A percentile compares a stretch with the other conserved stretches of the same genome.
These are phyloP conservation scores for Lipotes vexillifer DNA, from an alignment of 2,113 vertebrate species.

Conservation along the genomic window DNA sequence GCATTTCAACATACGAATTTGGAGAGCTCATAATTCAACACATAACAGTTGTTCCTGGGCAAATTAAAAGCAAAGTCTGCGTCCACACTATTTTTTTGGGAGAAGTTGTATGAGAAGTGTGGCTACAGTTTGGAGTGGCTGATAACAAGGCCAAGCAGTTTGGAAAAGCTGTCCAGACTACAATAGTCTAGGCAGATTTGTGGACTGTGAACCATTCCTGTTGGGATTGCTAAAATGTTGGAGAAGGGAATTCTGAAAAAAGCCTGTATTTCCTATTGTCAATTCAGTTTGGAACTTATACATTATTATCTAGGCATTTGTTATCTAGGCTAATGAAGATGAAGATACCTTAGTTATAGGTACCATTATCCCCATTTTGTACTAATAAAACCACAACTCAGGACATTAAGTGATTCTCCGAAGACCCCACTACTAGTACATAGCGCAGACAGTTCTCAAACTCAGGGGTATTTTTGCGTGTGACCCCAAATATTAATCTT, in stretches of 20 bases:
- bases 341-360: not conserved
- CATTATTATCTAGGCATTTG: not conserved
- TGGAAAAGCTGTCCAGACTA: not conserved
- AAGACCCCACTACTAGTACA: not conserved
- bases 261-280: not conserved
- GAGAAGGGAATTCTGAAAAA: not conserved
- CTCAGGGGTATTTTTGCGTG: not conserved
- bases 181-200: not conserved
- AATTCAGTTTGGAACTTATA: not conserved
- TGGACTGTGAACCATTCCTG: not conserved
- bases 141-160: not conserved
- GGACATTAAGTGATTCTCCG: not conserved
- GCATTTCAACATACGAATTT: not conserved
- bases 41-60: not conserved
- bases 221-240: not conserved
- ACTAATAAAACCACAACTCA: not conserved
- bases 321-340: not conserved
- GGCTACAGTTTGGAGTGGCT: not conserved
- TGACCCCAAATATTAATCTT: not conserved
- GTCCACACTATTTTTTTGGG: not conserved
- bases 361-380: not conserved
- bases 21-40: not conserved
- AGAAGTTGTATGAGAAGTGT: not conserved
- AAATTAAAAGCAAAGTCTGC: not conserved
- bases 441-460: not conserved